These are phyloP conservation scores for Oreohelix idahoensis DNA, from an alignment of 1,140 invertebrate species.

Conservation along the genomic window DNA sequence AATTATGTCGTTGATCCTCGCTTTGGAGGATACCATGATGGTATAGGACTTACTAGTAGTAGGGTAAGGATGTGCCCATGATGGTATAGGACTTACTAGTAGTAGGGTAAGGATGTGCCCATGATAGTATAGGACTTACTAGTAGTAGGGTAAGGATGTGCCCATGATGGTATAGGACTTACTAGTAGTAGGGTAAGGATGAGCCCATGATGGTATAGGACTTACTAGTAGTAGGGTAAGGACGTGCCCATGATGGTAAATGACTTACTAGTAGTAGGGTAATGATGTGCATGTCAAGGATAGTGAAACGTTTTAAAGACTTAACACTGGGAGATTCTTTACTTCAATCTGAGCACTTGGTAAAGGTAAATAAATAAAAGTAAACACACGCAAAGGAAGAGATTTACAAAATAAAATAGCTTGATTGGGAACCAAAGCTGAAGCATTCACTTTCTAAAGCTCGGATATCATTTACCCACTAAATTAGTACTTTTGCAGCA, in stretches of 20 bases:
- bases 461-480: too few species aligned
- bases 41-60: background rate
- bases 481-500: too few species aligned
- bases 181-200: constrained; percentile 13
- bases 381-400: too few species aligned
- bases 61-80: constrained; percentile 15
- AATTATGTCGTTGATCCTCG: constrained; percentile 11
- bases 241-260: background rate
- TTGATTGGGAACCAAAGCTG: too few species aligned
- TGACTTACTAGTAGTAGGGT: constrained; percentile 4
- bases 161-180: background rate
- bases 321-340: too few species aligned
- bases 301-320: too few species aligned
- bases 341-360: too few species aligned
- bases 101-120: constrained; percentile 7
- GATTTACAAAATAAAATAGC: too few species aligned
- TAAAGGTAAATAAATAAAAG: too few species aligned
- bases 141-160: constrained; percentile 12
- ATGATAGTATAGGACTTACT: background rate
- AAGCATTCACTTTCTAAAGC: too few species aligned
- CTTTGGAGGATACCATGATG: constrained; percentile 7
- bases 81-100: background rate
- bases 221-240: constrained; percentile 15
- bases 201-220: background rate
- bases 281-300: too few species aligned